These are phyloP conservation scores for Trichomycterus rosablanca DNA, from an alignment of 2,113 vertebrate genomes.

Conservation along the genomic window DNA sequence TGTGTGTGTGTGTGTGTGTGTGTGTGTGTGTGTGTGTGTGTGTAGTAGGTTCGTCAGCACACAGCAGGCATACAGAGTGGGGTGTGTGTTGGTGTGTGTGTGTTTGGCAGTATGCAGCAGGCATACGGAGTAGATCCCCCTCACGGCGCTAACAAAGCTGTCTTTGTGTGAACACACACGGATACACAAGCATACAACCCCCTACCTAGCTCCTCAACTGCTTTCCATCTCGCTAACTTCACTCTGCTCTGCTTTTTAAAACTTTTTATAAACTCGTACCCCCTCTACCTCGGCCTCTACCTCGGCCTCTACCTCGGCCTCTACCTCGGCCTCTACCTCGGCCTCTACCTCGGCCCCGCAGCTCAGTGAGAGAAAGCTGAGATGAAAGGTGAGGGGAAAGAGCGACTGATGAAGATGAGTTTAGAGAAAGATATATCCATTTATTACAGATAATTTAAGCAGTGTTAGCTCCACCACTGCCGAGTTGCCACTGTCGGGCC, in stretches of 20 bases:
- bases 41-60: not conserved
- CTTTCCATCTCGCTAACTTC: conserved; percentile 11
- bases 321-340: too few relatives aligned
- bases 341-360: too few relatives aligned
- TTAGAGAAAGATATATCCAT: too few relatives aligned
- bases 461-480: too few relatives aligned
- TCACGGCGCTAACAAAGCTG: conserved; percentile 54
- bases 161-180: conserved; percentile 57
- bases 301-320: too few relatives aligned
- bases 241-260: conserved; percentile 47
- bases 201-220: not conserved
- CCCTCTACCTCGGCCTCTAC: conserved; percentile 11
- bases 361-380: too few relatives aligned
- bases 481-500: too few relatives aligned
- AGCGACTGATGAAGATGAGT: too few relatives aligned
- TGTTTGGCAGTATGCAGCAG: conserved; percentile 50
- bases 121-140: conserved; percentile 58
- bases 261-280: not conserved
- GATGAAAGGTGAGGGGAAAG: too few relatives aligned
- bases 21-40: not conserved
- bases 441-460: too few relatives aligned
- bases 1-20: not conserved
- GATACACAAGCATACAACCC: conserved; percentile 46
- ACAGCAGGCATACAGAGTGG: conserved; percentile 1
- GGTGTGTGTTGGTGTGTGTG: not conserved